These are phyloP conservation scores for Gouania willdenowi DNA, from an alignment of 2,797 vertebrate genomes.

Conservation along the genomic window DNA sequence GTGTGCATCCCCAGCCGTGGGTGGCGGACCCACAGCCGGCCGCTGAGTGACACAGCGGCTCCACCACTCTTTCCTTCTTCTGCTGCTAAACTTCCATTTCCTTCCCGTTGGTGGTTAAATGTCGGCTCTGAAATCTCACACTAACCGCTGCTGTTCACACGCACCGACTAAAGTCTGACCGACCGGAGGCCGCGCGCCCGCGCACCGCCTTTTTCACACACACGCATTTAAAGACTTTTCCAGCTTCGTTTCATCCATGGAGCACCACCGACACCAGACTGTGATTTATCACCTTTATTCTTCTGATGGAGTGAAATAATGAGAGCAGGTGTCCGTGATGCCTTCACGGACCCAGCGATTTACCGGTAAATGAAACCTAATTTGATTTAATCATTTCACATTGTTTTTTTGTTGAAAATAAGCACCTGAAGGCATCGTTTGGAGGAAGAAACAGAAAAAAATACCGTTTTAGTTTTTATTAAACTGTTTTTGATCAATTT, in stretches of 20 bases:
- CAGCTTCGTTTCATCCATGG: background rate
- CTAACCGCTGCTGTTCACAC: constrained; percentile 81
- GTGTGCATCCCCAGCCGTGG: constrained; percentile 29
- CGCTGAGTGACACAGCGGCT: constrained; percentile 75
- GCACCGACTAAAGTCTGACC: constrained; percentile 64
- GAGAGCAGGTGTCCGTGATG: constrained; percentile 59
- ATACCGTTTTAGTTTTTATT: no score
- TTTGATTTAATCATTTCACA: no score
- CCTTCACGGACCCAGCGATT: constrained; percentile 55
- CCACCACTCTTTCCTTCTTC: constrained; percentile 90
- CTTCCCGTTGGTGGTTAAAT: constrained; percentile 90
- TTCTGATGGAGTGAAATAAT: no score
- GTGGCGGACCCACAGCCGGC: constrained; percentile 52
- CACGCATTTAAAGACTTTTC: no score
- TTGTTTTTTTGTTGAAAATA: no score
- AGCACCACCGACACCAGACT: background rate
- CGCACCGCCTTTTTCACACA: background rate
- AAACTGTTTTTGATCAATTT: no score
- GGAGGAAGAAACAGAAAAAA: no score
- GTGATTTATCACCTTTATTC: no score
- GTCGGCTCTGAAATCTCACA: constrained; percentile 87
- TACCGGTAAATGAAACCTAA: no score
- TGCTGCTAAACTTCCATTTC: constrained; percentile 90
- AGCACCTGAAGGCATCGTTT: no score
- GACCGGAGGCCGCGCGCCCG: constrained; percentile 50